Conservation (phyloP, 2,113 vertebrate genomes). For the Epinephelus cyanopodus region DNA sequence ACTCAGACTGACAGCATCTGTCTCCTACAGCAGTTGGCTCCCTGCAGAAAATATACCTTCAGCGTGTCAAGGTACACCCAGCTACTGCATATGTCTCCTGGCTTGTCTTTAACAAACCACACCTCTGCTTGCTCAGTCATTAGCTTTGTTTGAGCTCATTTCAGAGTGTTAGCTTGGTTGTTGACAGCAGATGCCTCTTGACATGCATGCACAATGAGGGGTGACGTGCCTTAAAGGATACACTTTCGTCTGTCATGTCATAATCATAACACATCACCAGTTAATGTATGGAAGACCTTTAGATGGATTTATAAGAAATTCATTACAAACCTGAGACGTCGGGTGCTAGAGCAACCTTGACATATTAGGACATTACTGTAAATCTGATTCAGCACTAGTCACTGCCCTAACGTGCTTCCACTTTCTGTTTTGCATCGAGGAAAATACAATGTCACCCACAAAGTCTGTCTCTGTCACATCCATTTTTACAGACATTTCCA, state of each 20-base stretch:
- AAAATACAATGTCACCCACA: constrained; percentile 65
- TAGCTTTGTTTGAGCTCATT: constrained; percentile 7
- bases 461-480: constrained; percentile 64
- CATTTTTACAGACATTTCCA: constrained; percentile 30
- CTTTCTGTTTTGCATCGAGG: constrained; percentile 67
- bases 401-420: constrained; percentile 59
- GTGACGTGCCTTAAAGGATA: constrained; percentile 1
- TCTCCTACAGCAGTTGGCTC: constrained; percentile 31
- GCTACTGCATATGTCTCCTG: constrained; percentile 13
- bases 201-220: constrained; percentile 5
- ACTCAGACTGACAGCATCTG: constrained; percentile 43
- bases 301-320: neutral
- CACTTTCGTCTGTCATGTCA: neutral
- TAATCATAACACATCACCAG: neutral
- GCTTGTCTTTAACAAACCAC: neutral
- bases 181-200: constrained; percentile 22
- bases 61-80: constrained; percentile 13
- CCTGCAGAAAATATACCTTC: constrained; percentile 22
- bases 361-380: constrained; percentile 79
- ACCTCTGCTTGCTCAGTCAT: neutral
- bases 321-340: constrained; percentile 8
- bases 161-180: neutral
- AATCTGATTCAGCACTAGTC: constrained; percentile 76
- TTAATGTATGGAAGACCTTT: constrained; percentile 9
- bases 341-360: constrained; percentile 65